A percentile compares a stretch with the other conserved stretches of the same genome.
phyloP scores from a whole-genome alignment of 35 echinoderm and acorn worm species.

The Antedon bifida region DNA sequence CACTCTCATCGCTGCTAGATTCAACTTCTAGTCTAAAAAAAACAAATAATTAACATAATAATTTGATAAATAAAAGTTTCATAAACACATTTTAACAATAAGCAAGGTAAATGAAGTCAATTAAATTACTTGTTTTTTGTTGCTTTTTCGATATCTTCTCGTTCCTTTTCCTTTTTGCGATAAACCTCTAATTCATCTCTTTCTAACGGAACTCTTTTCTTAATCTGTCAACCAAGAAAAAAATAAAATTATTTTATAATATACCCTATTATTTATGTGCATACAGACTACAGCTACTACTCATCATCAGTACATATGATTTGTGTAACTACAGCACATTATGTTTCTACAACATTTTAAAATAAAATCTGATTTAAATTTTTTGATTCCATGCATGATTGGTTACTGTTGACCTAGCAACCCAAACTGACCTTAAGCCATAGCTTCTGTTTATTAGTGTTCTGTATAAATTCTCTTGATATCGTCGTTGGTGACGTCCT shows the following conservation, averaged over 20 bases:
- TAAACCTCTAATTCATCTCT: conserved; percentile 70
- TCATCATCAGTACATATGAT: too few relatives aligned
- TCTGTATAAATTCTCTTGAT: conserved; percentile 61
- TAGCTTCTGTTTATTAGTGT: not conserved
- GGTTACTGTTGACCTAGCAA: not conserved
- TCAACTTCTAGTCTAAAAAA: conserved; percentile 37
- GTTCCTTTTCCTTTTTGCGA: conserved; percentile 78
- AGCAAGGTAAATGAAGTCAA: not conserved
- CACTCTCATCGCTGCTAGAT: conserved; percentile 78
- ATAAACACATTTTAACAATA: not conserved
- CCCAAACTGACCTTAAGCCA: not conserved
- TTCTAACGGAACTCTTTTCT: conserved; percentile 91
- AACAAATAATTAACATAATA: not conserved
- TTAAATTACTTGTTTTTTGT: conserved; percentile 9
- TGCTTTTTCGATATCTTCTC: conserved; percentile 59
- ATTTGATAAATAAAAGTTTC: not conserved
- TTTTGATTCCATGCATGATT: not conserved
- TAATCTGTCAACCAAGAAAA: conserved; percentile 27
- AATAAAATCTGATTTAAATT: not conserved
- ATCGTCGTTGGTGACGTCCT: conserved; percentile 68
- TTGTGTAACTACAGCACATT: too few relatives aligned
- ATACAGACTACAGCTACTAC: too few relatives aligned
- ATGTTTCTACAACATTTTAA: not conserved
- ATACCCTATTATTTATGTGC: too few relatives aligned
- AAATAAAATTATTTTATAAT: not conserved